phyloP scores from a whole-genome alignment of 2,888 invertebrate genomes.

The Pediacus dermestoides region DNA sequence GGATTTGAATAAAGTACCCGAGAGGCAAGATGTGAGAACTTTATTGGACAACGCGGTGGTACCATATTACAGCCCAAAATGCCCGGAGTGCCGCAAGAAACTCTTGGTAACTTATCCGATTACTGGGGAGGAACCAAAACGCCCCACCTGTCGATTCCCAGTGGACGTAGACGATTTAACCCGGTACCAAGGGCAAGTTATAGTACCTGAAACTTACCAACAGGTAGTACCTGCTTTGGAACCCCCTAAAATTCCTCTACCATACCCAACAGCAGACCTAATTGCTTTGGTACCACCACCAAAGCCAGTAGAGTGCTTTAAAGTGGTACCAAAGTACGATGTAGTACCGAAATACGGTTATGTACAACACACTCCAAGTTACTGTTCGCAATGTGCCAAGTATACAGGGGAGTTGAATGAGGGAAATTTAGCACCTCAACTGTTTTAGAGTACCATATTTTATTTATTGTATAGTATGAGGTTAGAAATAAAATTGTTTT shows the following conservation, averaged over 20 bases:
- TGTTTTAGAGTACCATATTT: too few relatives aligned
- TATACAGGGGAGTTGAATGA: slow-evolving; percentile 1
- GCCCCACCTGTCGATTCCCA: slow-evolving; percentile 14
- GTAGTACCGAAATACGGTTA: slow-evolving; percentile 15
- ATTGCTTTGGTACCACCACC: slow-evolving; percentile 23
- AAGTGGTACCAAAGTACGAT: slow-evolving; percentile 19
- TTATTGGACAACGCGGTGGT: slow-evolving; percentile 22
- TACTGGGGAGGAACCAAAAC: not conserved
- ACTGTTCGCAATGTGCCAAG: not conserved
- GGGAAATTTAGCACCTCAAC: too few relatives aligned
- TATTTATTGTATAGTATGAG: too few relatives aligned
- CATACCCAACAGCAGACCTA: slow-evolving; percentile 19
- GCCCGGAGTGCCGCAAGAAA: slow-evolving; percentile 17
- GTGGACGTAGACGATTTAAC: slow-evolving; percentile 18
- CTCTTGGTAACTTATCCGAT: slow-evolving; percentile 29
- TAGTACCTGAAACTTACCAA: slow-evolving; percentile 2
- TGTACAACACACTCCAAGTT: not conserved
- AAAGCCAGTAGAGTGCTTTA: slow-evolving; percentile 13
- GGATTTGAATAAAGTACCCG: slow-evolving; percentile 6
- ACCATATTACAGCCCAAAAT: slow-evolving; percentile 23
- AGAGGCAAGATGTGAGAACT: slow-evolving; percentile 17
- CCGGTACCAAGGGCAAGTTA: slow-evolving; percentile 8
- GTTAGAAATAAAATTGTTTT: too few relatives aligned
- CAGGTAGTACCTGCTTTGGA: slow-evolving; percentile 11
- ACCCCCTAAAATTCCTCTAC: slow-evolving; percentile 21